Evolutionary conservation across 1,140 invertebrate genomes (phyloP).

Genomic region (Lethocerus indicus): DNA sequence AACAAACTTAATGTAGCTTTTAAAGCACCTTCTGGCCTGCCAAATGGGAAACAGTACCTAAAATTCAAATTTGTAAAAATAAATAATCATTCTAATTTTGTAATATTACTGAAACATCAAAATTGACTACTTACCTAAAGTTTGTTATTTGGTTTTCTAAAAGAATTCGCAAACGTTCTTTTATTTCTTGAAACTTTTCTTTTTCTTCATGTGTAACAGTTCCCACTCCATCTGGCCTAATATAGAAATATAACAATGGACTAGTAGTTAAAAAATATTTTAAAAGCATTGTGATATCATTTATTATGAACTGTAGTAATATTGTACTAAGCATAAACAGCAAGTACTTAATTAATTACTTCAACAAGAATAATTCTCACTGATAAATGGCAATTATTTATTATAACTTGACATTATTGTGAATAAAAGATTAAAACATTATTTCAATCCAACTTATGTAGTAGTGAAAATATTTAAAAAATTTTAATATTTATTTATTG

Average conservation of each 20-base stretch:
- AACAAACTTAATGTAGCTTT: constrained; percentile 92
- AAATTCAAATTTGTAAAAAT: constrained; percentile 13
- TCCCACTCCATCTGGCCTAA: constrained; percentile 91
- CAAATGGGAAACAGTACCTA: constrained; percentile 96
- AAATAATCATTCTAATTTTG: not conserved
- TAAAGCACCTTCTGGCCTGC: constrained; percentile 89
- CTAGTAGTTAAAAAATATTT: not conserved
- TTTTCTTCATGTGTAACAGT: constrained; percentile 96
- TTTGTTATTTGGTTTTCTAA: constrained; percentile 98
- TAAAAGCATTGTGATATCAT: too few species aligned
- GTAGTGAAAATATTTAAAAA: too few species aligned
- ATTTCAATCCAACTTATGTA: not conserved
- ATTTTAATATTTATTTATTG: too few species aligned
- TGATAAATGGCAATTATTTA: too few species aligned
- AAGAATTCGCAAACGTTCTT: constrained; percentile 79
- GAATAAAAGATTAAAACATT: not conserved
- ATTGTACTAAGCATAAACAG: too few species aligned
- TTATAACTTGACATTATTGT: too few species aligned
- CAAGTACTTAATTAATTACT: too few species aligned
- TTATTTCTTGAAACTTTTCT: constrained; percentile 94
- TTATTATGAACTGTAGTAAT: too few species aligned
- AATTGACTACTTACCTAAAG: constrained; percentile 52
- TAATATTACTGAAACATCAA: constrained; percentile 2
- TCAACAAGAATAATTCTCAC: too few species aligned
- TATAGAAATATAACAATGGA: constrained; percentile 12